Evolutionary conservation across 2,888 invertebrate genomes (phyloP), one percentile per base, ranked within the genome.

Genomic region (Lottia gigantea): DNA sequence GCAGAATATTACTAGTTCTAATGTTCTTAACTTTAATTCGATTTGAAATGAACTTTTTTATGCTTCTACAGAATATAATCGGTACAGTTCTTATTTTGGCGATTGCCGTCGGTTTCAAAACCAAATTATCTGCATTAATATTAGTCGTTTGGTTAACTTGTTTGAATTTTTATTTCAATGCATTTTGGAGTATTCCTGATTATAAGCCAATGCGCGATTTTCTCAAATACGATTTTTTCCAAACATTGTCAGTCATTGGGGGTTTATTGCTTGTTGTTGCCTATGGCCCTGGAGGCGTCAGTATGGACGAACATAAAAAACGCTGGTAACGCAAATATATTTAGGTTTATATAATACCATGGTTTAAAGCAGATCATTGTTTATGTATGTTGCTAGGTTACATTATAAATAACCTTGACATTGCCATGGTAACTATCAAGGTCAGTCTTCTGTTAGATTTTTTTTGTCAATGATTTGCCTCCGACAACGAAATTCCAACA

Each of bases 301-400:
- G 98, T 76, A 97, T 99, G 96, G 99, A 99, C 90, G 98, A 98
- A 88, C 97, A 98, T 91, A 99, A 99, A 91, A 99, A 99, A 91
- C 94, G 95, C 89, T 99, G 97, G 97, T 97, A 82, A 64, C 31
- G 15, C 55, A 23, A 12, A 23, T 23, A 19, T 4, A 23, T 23
- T 55, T 55, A 55, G 55, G 55, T 40, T 40, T 8, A 55, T 12
- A 55, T 55, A 55, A 23, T 55, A 55, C 23, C 55, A 23, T 55
- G 55, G 55, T 55, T 55, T 23, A 19, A 19, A 55, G 55, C 23
- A 23, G 55, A 55, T 14, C 19, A 23, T 55, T 55, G 55, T 14
- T 55, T 40, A 40, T 40, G 40, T 40, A 40, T 40, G 40, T 40
- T 40, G 40, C 40, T 40, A 40, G 40, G 40, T 40, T 40, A 40